Evolutionary conservation across 2,888 invertebrate genomes (phyloP), one percentile per base, ranked within the genome.

Genomic region (Hartigia nigra): DNA sequence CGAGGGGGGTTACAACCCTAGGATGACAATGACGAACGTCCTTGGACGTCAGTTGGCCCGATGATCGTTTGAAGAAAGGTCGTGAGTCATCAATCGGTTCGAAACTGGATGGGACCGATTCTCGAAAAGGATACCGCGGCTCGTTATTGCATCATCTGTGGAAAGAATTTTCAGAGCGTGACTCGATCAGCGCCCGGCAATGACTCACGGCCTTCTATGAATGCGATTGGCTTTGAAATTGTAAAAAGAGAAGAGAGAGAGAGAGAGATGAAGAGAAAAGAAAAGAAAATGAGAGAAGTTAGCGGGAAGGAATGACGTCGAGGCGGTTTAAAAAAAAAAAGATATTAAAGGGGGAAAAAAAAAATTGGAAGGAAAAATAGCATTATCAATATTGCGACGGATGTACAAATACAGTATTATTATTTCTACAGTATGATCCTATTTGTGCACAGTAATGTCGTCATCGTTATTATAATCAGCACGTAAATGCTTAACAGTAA

Each of bases 281-380:
- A 32, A 36, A 35, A 75, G 37, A 32, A 36, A 34, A 75, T 37
- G 75, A 32, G 69, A 36, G 69, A 36, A 75, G 37, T 36, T n/a
- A 35, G 31, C 31, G 77, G 5, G 37, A 74, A 69, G 35, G n/a
- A 77, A 81, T 76, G 76, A 75, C 34, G 31, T 69, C 55, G 74
- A 74, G 74, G 69, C 76, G 74, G 55, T 39, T 39, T 14, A 37
- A 36, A 12, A 2, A 12, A 12, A 14, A 55, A 55, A 39, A 55
- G 78, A 81, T 80, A 81, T 81, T 76, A 80, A 81, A 81, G 78
- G 70, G 76, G 76, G 69, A 78, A 23, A 5, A 39, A 23, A 14
- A 39, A 39, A 14, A 0, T 5, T 0, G 0, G 23, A 5, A 2
- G 1, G 23, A 23, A 55, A 55, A 55, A 14, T 1, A 3, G 5